phyloP scores from a whole-genome alignment of 1,140 invertebrate species.

The Drosophila azteca region DNA sequence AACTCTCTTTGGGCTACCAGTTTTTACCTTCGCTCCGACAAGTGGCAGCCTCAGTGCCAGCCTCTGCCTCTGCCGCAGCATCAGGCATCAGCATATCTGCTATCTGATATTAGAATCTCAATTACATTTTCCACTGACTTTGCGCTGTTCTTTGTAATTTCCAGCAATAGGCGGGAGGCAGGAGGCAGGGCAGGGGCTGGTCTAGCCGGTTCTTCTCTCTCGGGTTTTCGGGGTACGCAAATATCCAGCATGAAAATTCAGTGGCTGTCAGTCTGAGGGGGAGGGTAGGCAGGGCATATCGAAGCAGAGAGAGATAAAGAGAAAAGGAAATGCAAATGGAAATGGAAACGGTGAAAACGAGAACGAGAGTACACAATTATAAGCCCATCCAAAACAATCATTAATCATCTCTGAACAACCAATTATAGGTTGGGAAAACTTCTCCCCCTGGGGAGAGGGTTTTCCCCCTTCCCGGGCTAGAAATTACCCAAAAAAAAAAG shows the following conservation, averaged over 20 bases:
- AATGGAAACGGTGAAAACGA: not conserved
- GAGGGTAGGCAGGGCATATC: constrained; percentile 9
- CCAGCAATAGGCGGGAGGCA: constrained; percentile 26
- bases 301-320: too few relatives aligned
- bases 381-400: constrained; percentile 39
- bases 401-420: constrained; percentile 43
- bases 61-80: constrained; percentile 62
- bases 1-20: constrained; percentile 67
- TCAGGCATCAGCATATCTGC: constrained; percentile 51
- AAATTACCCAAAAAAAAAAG: constrained; percentile 34
- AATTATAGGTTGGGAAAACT: constrained; percentile 33
- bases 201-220: constrained; percentile 35
- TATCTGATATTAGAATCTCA: constrained; percentile 81
- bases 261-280: constrained; percentile 25
- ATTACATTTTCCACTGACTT: constrained; percentile 75
- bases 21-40: constrained; percentile 36
- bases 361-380: constrained; percentile 17
- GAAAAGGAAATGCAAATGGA: too few relatives aligned
- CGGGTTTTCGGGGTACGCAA: constrained; percentile 46
- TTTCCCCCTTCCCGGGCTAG: not conserved
- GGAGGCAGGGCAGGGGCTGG: constrained; percentile 54
- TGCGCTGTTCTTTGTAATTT: constrained; percentile 61
- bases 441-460: not conserved
- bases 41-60: constrained; percentile 32
- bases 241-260: constrained; percentile 52